Conservation (phyloP, 1,140 invertebrate genomes). For the Cydia splendana region DNA sequence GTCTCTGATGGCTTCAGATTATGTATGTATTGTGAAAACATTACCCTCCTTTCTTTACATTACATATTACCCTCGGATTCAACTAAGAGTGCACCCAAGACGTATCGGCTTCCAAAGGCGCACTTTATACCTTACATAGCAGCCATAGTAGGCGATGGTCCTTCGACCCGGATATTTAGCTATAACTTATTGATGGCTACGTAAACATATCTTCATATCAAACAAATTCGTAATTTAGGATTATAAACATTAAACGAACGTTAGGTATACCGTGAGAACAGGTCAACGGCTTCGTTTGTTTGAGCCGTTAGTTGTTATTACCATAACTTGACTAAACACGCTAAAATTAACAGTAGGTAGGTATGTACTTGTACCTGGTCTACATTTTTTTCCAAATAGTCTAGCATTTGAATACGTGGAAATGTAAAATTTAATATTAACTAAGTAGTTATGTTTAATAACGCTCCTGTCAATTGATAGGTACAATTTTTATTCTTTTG, state of each 20-base stretch:
- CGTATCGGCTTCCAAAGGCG: not conserved
- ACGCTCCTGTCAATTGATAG: no score
- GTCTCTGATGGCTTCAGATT: no score
- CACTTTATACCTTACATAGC: not conserved
- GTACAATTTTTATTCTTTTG: no score
- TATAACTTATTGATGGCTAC: not conserved
- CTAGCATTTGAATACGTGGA: not conserved
- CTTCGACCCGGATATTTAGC: conserved; percentile 2
- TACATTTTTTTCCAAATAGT: not conserved
- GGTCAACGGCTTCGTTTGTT: conserved; percentile 17
- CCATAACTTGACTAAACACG: conserved; percentile 13
- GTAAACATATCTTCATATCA: not conserved
- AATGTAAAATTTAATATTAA: no score
- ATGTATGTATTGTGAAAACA: no score
- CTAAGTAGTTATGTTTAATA: no score
- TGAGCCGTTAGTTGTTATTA: conserved; percentile 22
- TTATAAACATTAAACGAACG: conserved; percentile 9
- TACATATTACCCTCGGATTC: no score
- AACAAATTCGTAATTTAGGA: conserved; percentile 4
- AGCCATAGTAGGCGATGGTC: not conserved
- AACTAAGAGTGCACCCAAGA: no score
- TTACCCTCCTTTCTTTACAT: no score
- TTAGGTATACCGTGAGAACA: conserved; percentile 8
- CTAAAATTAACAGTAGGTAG: not conserved
- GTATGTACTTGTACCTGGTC: not conserved